phyloP scores from a whole-genome alignment of 2,888 invertebrate species.

The Lymantria monacha region DNA sequence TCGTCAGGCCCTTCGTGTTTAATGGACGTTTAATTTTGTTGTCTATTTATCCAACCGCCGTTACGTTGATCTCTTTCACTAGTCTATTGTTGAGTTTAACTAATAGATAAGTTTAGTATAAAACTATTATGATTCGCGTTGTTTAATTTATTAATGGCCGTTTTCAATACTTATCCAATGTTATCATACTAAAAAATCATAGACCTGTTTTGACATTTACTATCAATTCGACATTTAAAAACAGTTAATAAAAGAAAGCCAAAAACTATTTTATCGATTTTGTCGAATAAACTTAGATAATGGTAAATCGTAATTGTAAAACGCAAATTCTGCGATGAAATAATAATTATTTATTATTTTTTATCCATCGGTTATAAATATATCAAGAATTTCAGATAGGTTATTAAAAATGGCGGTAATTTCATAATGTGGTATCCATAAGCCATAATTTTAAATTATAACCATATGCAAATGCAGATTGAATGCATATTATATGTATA shows the following conservation, averaged over 20 bases:
- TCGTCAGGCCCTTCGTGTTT: conserved; percentile 20
- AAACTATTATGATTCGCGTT: conserved; percentile 33
- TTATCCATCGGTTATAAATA: no score
- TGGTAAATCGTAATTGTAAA: no score
- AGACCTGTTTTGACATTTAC: no score
- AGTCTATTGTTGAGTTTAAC: conserved; percentile 36
- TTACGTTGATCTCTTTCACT: conserved; percentile 24
- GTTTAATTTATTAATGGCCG: conserved; percentile 26
- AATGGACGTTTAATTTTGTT: conserved; percentile 27
- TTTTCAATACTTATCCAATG: conserved; percentile 7
- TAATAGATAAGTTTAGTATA: conserved; percentile 33
- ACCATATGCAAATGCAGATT: neutral
- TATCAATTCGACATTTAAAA: no score
- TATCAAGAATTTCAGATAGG: no score
- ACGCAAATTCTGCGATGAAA: no score
- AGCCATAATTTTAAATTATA: neutral
- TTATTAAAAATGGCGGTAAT: no score
- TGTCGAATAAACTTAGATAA: no score
- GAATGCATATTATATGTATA: neutral
- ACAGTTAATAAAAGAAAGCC: no score
- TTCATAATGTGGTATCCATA: neutral
- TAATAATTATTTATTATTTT: no score
- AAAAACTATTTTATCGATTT: no score
- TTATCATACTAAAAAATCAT: no score
- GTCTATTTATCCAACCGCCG: conserved; percentile 18